Percentiles rank a stretch among this genome's conserved stretches.
phyloP scores from a whole-genome alignment of 1,140 invertebrate genomes.

The Scaptodrosophila lebanonensis region DNA sequence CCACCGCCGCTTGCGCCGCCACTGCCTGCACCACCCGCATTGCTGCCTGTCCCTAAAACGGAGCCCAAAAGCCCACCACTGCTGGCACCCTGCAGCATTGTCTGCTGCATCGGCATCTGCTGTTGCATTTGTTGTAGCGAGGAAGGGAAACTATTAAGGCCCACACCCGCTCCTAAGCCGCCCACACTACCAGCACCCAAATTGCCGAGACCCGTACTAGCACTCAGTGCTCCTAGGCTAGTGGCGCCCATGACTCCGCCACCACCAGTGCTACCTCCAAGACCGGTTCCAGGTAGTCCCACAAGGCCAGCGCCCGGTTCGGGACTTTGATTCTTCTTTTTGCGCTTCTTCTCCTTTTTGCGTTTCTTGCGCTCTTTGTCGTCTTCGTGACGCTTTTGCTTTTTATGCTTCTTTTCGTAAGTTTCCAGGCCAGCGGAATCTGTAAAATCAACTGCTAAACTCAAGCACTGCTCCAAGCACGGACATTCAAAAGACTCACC shows the following conservation, averaged over 20 bases:
- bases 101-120: constrained; percentile 61
- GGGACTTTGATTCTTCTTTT: constrained; percentile 95
- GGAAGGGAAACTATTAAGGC: constrained; percentile 52
- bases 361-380: constrained; percentile 95
- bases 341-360: constrained; percentile 96
- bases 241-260: constrained; percentile 52
- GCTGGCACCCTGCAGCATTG: constrained; percentile 49
- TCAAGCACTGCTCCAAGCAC: not conserved
- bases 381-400: constrained; percentile 94
- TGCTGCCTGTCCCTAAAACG: not conserved
- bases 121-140: constrained; percentile 57
- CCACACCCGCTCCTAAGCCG: constrained; percentile 33
- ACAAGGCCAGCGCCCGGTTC: constrained; percentile 82
- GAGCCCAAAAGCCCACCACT: constrained; percentile 21
- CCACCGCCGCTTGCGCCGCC: constrained; percentile 40
- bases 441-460: constrained; percentile 60
- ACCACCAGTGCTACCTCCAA: constrained; percentile 30
- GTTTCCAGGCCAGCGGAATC: constrained; percentile 85
- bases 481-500: constrained; percentile 64
- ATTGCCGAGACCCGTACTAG: constrained; percentile 26
- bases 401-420: constrained; percentile 97
- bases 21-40: constrained; percentile 30
- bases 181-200: constrained; percentile 29
- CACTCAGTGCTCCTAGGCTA: constrained; percentile 30
- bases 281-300: constrained; percentile 36